Conservation (phyloP, 1,140 invertebrate genomes). For the Eueides isabella region DNA sequence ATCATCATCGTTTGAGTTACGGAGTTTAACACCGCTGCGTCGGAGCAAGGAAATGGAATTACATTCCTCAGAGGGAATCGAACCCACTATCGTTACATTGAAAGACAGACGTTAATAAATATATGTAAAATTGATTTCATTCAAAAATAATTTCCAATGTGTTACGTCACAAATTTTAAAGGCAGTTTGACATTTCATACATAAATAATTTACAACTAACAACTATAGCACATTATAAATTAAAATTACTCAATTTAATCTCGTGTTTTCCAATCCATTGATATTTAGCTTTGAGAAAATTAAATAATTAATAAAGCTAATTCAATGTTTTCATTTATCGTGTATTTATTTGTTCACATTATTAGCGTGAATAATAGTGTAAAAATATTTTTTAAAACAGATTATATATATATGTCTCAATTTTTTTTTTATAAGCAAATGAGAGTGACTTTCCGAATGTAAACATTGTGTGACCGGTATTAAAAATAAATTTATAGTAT, state of each 20-base stretch:
- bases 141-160: background rate
- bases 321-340: background rate
- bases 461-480: background rate
- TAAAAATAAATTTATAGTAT: too few relatives aligned
- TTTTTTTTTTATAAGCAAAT: background rate
- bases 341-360: background rate
- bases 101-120: background rate
- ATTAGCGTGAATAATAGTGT: background rate
- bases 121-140: background rate
- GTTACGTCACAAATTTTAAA: background rate
- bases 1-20: too few relatives aligned
- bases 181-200: slow-evolving; percentile 2
- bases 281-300: background rate
- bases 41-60: too few relatives aligned
- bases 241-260: slow-evolving; percentile 3
- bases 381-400: background rate
- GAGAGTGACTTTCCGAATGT: background rate
- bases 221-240: slow-evolving; percentile 8
- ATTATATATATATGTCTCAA: background rate
- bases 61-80: too few relatives aligned
- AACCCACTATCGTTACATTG: too few relatives aligned
- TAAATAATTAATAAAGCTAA: background rate
- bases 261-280: background rate
- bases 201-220: slow-evolving; percentile 4
- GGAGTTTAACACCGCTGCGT: too few relatives aligned